Base-by-base conservation (phyloP, 2,888 invertebrate genomes). In the Drosophila mettleri region DNA sequence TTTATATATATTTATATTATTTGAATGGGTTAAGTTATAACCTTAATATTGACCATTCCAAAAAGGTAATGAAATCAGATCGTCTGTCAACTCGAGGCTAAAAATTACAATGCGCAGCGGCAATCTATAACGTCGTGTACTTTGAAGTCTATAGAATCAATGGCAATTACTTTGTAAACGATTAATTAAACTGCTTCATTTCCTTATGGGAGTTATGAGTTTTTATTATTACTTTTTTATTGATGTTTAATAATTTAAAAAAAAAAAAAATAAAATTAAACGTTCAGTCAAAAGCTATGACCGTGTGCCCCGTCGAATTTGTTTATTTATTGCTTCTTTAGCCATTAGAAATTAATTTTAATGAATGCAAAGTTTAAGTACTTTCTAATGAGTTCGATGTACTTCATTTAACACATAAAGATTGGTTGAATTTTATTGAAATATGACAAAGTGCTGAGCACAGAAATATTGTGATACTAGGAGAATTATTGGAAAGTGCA, bases 291-390 rank as follows among this genome's bases (percentile, higher is more conserved):
- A n/a, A n/a, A n/a, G n/a, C n/a, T n/a, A n/a, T n/a, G n/a, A n/a
- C n/a, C n/a, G n/a, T n/a, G n/a, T n/a, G n/a, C n/a, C n/a, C n/a
- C n/a, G n/a, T n/a, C n/a, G n/a, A n/a, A n/a, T n/a, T 8, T 14
- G 0, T 4, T 20, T 41, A 22, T 41, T 22, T 14, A 41, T 41
- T 8, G 14, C 14, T 45, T 45, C 16, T 38, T 45, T 10, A n/a
- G 2, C 5, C 43, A 43, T 43, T 43, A 24, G 5, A n/a, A 6
- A 8, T 7, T 2, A 43, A 10, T 2, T 16, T 45, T 7, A 20
- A n/a, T 27, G 29, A n/a, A 20, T 39, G 10, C 18, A 52, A 51
- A 36, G 51, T 16, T 51, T 16, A 51, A 4, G 12, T 51, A 33
- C n/a, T 22, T 49, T 33, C 22, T 22, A 20, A 20, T 20, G 22